A percentile compares a stretch with the other conserved stretches of the same genome.
Evolutionary conservation across 2,888 invertebrate species (phyloP).

Genomic region (Tetragonula carbonaria): DNA sequence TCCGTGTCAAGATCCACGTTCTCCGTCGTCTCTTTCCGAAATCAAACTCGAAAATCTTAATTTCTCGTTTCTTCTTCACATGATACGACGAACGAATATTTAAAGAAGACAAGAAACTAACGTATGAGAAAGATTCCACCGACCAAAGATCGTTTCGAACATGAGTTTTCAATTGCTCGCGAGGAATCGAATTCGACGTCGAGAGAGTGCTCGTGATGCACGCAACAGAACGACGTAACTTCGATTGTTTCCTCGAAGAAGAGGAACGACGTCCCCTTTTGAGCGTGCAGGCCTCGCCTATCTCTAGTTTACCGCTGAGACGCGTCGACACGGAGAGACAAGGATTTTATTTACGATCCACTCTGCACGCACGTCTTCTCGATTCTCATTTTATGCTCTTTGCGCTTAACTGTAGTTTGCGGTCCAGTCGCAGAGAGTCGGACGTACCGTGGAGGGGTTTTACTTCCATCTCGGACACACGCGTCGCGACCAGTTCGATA

Average conservation of each 20-base stretch:
- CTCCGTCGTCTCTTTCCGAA: neutral
- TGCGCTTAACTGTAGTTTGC: slow-evolving; percentile 78
- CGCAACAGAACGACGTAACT: neutral
- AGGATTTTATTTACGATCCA: slow-evolving; percentile 75
- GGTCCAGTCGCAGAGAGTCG: slow-evolving; percentile 70
- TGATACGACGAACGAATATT: too few relatives aligned
- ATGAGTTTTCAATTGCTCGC: too few relatives aligned
- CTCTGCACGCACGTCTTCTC: slow-evolving; percentile 71
- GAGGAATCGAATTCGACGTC: neutral
- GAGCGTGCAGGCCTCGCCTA: slow-evolving; percentile 13
- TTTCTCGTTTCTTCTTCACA: too few relatives aligned
- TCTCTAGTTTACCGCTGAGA: slow-evolving; percentile 26
- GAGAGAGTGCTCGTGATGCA: neutral
- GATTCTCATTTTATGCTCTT: slow-evolving; percentile 76
- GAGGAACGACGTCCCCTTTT: slow-evolving; percentile 33
- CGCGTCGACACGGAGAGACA: slow-evolving; percentile 67
- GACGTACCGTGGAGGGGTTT: slow-evolving; percentile 44
- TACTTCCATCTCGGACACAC: slow-evolving; percentile 47
- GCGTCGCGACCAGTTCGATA: slow-evolving; percentile 27
- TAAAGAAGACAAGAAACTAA: too few relatives aligned
- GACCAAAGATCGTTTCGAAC: too few relatives aligned
- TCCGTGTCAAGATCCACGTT: neutral
- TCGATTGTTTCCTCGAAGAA: neutral
- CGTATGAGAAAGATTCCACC: too few relatives aligned
- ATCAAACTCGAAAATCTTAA: too few relatives aligned